Evolutionary conservation across 2,888 invertebrate genomes (phyloP).

Genomic region (Sinopyrophorus schimmeli): DNA sequence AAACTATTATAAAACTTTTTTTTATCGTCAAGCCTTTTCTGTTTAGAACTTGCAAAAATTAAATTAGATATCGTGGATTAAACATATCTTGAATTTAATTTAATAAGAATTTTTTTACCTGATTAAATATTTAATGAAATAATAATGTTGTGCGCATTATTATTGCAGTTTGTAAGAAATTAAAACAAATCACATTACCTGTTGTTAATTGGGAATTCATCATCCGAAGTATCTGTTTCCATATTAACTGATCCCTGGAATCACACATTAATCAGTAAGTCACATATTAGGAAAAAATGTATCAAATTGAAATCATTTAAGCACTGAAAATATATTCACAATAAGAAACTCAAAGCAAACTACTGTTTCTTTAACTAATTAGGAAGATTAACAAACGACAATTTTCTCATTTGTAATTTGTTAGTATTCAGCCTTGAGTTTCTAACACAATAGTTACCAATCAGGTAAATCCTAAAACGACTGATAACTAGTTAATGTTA

Average conservation of each 20-base stretch:
- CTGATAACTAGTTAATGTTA: slow-evolving; percentile 3
- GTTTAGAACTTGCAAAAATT: too few species aligned
- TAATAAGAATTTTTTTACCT: too few species aligned
- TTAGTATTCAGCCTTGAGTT: slow-evolving; percentile 13
- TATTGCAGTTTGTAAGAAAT: too few species aligned
- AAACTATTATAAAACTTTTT: too few species aligned
- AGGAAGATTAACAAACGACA: slow-evolving; percentile 4
- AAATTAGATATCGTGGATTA: too few species aligned
- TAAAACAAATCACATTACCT: slow-evolving; percentile 9
- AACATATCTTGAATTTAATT: too few species aligned
- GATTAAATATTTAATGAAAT: too few species aligned
- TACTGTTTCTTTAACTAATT: slow-evolving; percentile 9
- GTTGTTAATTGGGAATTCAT: slow-evolving; percentile 8
- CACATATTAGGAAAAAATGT: neutral
- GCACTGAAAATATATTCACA: too few species aligned
- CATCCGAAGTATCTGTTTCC: slow-evolving; percentile 18
- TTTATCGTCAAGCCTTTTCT: too few species aligned
- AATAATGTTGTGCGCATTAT: too few species aligned
- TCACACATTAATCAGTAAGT: slow-evolving; percentile 1
- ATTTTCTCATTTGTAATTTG: slow-evolving; percentile 10
- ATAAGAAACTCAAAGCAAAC: neutral
- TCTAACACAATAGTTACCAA: slow-evolving; percentile 2
- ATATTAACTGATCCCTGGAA: slow-evolving; percentile 9
- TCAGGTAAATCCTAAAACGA: neutral
- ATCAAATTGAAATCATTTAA: too few species aligned